Evolutionary conservation across 2,888 invertebrate genomes (phyloP).

Genomic region (Scaptomyza tumidula): DNA sequence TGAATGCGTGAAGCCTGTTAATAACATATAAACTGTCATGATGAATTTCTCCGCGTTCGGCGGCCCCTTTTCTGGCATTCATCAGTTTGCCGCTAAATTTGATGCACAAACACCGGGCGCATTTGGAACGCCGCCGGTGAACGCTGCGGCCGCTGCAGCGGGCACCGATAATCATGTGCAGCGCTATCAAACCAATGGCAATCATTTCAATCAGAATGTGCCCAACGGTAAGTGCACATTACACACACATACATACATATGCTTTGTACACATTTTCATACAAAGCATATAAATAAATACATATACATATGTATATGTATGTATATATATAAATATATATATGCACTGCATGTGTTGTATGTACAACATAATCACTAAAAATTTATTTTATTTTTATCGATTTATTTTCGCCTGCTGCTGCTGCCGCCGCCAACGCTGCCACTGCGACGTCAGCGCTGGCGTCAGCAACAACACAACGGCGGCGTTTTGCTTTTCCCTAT

Average conservation of each 20-base stretch:
- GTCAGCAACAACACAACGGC: constrained; percentile 56
- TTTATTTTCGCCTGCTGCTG: constrained; percentile 74
- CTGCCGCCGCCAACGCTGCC: constrained; percentile 36
- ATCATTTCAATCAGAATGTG: constrained; percentile 85
- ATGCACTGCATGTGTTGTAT: constrained; percentile 55
- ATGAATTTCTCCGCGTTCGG: constrained; percentile 85
- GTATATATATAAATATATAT: constrained; percentile 13
- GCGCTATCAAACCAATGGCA: constrained; percentile 85
- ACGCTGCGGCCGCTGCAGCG: constrained; percentile 77
- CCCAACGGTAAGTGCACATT: constrained; percentile 82
- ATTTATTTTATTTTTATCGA: constrained; percentile 80
- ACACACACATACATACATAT: constrained; percentile 20
- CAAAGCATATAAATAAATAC: neutral
- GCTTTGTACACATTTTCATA: neutral
- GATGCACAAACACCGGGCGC: constrained; percentile 84
- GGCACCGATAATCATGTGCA: constrained; percentile 83
- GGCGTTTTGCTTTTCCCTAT: constrained; percentile 53
- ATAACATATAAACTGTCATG: constrained; percentile 73
- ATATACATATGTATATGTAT: constrained; percentile 24
- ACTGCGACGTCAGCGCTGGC: constrained; percentile 58
- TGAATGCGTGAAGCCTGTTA: constrained; percentile 41
- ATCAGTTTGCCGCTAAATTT: constrained; percentile 85
- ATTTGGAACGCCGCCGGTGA: constrained; percentile 83
- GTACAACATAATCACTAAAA: constrained; percentile 78
- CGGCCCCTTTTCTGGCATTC: constrained; percentile 84